Evolutionary conservation across 1,140 invertebrate species (phyloP).

Genomic region (Planococcus citri): DNA sequence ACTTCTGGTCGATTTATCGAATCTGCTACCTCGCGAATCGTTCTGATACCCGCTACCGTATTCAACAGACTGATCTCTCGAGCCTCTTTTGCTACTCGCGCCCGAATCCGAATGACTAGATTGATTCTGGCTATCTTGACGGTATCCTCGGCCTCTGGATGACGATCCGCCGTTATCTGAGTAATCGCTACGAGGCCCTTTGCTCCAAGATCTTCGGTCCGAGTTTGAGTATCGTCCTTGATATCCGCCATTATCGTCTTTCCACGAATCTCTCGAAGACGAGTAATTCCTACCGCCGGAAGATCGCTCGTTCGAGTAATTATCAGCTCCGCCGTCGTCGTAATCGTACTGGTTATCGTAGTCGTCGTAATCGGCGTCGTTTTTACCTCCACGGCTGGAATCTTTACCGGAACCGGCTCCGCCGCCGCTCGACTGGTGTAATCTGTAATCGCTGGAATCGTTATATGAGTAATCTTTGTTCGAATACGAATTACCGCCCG

Average conservation of each 20-base stretch:
- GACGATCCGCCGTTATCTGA: background rate
- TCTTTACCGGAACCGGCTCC: too few relatives aligned
- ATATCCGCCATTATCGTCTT: slow-evolving; percentile 21
- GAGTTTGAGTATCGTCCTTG: background rate
- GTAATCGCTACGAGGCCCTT: slow-evolving; percentile 14
- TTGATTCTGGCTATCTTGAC: background rate
- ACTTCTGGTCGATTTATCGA: background rate
- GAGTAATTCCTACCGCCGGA: background rate
- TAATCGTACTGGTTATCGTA: slow-evolving; percentile 19
- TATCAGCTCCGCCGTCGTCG: background rate
- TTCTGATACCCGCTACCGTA: background rate
- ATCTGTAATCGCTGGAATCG: background rate
- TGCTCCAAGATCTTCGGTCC: background rate
- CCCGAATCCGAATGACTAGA: background rate
- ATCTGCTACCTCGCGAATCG: background rate
- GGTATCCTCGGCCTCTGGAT: background rate
- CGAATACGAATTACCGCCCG: background rate
- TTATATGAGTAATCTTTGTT: slow-evolving; percentile 11
- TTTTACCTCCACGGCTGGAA: background rate
- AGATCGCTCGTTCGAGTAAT: background rate
- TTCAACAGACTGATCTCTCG: background rate
- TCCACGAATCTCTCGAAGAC: slow-evolving; percentile 16
- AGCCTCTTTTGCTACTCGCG: background rate
- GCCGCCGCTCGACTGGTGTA: background rate
- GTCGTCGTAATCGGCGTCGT: slow-evolving; percentile 12